A percentile compares a stretch with the other conserved stretches of the same genome.
Evolutionary conservation across 2,888 invertebrate genomes (phyloP).

Genomic region (Ochlodes sylvanus): DNA sequence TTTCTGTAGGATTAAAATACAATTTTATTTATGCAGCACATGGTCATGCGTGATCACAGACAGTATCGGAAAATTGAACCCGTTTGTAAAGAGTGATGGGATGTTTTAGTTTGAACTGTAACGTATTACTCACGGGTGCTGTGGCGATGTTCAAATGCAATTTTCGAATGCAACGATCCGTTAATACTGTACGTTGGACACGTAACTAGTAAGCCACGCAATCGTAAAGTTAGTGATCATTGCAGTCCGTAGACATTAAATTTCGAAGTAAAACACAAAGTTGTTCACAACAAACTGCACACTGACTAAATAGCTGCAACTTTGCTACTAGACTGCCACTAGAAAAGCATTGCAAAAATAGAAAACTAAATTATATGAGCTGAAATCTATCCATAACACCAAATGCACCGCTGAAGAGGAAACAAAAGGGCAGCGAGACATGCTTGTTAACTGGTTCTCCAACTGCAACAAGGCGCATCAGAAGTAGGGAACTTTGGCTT

Average conservation of each 20-base stretch:
- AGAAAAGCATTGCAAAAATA: no score
- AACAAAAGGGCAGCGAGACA: no score
- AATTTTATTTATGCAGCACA: background rate
- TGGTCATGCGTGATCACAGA: slow-evolving; percentile 70
- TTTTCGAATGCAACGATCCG: slow-evolving; percentile 25
- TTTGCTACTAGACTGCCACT: no score
- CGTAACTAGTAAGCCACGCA: background rate
- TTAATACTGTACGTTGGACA: background rate
- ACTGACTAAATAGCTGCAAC: no score
- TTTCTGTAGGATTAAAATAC: background rate
- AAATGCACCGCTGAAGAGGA: no score
- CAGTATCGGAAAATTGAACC: slow-evolving; percentile 72
- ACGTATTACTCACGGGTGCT: slow-evolving; percentile 56
- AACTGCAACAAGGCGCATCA: no score
- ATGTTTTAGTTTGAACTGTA: slow-evolving; percentile 66
- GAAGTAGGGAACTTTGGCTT: no score
- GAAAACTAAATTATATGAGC: no score
- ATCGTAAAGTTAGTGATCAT: slow-evolving; percentile 5
- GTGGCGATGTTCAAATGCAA: slow-evolving; percentile 32
- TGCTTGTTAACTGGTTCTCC: no score
- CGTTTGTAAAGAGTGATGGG: slow-evolving; percentile 79
- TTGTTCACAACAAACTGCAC: background rate
- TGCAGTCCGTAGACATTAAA: background rate
- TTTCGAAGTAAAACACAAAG: background rate
- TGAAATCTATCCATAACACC: no score